Conservation (phyloP, 2,888 invertebrate species). For the Heliconius hortense region DNA sequence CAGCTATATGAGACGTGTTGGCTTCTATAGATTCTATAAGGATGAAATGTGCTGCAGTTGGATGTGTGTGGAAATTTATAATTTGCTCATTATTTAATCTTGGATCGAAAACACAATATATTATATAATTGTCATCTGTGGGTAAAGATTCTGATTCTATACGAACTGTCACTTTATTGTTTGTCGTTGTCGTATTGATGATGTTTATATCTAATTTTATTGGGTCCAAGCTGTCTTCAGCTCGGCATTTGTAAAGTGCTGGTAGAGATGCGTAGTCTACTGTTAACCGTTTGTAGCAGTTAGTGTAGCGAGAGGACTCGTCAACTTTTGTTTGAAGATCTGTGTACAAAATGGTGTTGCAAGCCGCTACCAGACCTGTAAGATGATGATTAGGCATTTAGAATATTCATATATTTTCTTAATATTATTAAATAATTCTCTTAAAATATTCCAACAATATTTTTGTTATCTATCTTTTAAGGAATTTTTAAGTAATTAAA, state of each 20-base stretch:
- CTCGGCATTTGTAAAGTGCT: constrained; percentile 78
- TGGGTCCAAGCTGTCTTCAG: constrained; percentile 57
- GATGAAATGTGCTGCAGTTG: constrained; percentile 84
- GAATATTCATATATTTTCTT: not conserved
- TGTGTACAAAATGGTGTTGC: constrained; percentile 84
- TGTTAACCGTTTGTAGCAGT: constrained; percentile 59
- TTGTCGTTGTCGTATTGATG: constrained; percentile 59
- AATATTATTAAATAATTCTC: not conserved
- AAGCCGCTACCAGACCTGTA: constrained; percentile 86
- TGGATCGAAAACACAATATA: constrained; percentile 76
- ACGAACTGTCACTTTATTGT: constrained; percentile 61
- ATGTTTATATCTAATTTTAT: constrained; percentile 67
- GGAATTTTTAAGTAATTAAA: too few relatives aligned
- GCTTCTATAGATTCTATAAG: constrained; percentile 52
- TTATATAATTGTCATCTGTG: constrained; percentile 70
- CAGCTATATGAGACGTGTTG: constrained; percentile 56
- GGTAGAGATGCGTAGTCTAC: constrained; percentile 59
- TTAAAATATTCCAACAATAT: not conserved
- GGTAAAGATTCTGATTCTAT: constrained; percentile 81
- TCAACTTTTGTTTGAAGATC: constrained; percentile 83
- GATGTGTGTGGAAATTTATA: constrained; percentile 79
- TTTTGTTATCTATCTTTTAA: too few relatives aligned
- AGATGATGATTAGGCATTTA: constrained; percentile 46
- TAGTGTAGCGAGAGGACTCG: constrained; percentile 62
- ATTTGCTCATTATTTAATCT: constrained; percentile 61